phyloP scores from a whole-genome alignment of 2,797 vertebrate genomes.

The Amblyraja radiata region DNA sequence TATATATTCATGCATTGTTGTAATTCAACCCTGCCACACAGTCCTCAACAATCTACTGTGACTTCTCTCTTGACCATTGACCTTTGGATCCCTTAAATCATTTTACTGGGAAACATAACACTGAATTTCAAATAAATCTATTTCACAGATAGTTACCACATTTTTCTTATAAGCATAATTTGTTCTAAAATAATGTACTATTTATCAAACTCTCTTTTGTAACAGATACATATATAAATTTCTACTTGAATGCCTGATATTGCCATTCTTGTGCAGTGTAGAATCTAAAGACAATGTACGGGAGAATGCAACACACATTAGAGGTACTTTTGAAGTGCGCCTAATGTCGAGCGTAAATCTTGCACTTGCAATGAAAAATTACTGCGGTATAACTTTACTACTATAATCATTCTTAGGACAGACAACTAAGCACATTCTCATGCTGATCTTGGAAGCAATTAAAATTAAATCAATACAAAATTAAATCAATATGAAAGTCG shows the following conservation, averaged over 20 bases:
- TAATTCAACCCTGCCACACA: background rate
- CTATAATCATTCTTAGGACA: slow-evolving; percentile 27
- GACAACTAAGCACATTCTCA: slow-evolving; percentile 28
- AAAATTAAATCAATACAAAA: slow-evolving; percentile 37
- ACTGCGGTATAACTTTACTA: slow-evolving; percentile 31
- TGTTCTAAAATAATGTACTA: background rate
- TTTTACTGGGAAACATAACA: background rate
- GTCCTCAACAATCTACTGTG: background rate
- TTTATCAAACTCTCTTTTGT: background rate
- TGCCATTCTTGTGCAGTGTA: background rate
- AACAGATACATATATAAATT: background rate
- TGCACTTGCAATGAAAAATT: slow-evolving; percentile 26
- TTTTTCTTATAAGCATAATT: background rate
- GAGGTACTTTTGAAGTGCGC: slow-evolving; percentile 4
- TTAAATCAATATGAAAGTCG: slow-evolving; percentile 28
- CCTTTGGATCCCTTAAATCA: background rate
- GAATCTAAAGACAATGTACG: background rate
- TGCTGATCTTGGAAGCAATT: slow-evolving; percentile 30
- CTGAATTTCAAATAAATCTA: background rate
- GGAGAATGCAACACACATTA: background rate
- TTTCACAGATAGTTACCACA: slow-evolving; percentile 3
- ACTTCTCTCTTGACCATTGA: background rate
- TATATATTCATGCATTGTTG: background rate
- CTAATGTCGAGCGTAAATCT: slow-evolving; percentile 36
- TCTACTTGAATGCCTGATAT: background rate